Conservation (phyloP, 2,888 invertebrate species). For the Drosophila multiciliata region DNA sequence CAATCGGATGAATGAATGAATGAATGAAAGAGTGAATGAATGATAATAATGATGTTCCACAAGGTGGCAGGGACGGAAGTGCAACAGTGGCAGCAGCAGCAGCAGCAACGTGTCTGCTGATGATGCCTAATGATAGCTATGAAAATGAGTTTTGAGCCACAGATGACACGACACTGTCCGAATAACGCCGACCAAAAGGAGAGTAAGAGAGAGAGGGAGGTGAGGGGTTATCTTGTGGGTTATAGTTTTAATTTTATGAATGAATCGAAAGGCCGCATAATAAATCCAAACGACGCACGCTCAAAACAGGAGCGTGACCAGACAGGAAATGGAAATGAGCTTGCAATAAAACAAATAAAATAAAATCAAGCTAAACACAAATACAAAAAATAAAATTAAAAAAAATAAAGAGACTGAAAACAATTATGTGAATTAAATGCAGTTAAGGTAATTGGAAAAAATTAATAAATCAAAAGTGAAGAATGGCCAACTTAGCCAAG, state of each 20-base stretch:
- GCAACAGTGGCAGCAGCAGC: slow-evolving; percentile 15
- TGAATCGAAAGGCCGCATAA: slow-evolving; percentile 61
- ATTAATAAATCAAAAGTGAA: neutral
- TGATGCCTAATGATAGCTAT: slow-evolving; percentile 77
- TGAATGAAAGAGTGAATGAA: slow-evolving; percentile 14
- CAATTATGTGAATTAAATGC: neutral
- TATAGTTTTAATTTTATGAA: slow-evolving; percentile 75
- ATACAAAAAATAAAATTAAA: too few species aligned
- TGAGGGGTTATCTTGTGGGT: slow-evolving; percentile 1
- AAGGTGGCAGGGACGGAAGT: slow-evolving; percentile 17
- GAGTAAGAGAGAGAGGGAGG: slow-evolving; percentile 1
- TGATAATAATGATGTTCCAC: slow-evolving; percentile 69
- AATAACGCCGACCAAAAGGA: slow-evolving; percentile 3
- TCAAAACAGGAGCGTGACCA: slow-evolving; percentile 57
- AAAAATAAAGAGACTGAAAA: neutral
- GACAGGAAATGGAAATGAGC: slow-evolving; percentile 77
- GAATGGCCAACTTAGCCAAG: neutral
- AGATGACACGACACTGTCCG: slow-evolving; percentile 68
- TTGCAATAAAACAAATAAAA: slow-evolving; percentile 22
- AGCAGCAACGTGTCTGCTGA: slow-evolving; percentile 50
- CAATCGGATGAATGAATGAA: slow-evolving; percentile 21
- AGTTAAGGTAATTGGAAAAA: neutral
- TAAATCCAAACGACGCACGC: slow-evolving; percentile 69
- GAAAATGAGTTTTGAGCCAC: slow-evolving; percentile 76
- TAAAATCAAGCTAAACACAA: neutral